A percentile compares a stretch with the other conserved stretches of the same genome.
These are phyloP conservation scores for Brachyptera putata DNA, from an alignment of 2,888 invertebrate genomes.

Conservation along the genomic window DNA sequence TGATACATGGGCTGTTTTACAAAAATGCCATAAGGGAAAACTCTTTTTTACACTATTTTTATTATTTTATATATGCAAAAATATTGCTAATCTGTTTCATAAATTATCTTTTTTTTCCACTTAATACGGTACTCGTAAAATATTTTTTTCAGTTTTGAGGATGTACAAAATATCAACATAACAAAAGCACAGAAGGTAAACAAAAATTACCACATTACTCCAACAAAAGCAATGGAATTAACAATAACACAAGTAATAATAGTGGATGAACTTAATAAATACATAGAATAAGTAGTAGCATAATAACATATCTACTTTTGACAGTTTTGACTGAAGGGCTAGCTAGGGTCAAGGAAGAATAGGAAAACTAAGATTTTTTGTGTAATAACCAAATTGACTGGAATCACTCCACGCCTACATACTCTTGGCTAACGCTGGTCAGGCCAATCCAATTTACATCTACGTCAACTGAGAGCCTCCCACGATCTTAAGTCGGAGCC, in stretches of 20 bases:
- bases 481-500: not conserved
- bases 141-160: constrained; percentile 31
- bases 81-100: constrained; percentile 45
- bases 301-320: not conserved
- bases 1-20: constrained; percentile 47
- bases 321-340: constrained; percentile 1
- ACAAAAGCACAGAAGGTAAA: constrained; percentile 33
- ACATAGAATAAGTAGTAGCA: not conserved
- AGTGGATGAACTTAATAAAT: not conserved
- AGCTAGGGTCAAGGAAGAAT: not conserved
- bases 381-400: too few relatives aligned
- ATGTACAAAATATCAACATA: constrained; percentile 31
- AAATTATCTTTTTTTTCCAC: constrained; percentile 30
- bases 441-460: too few relatives aligned
- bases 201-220: constrained; percentile 16
- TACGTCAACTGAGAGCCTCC: too few relatives aligned
- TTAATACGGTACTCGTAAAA: constrained; percentile 28
- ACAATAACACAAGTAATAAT: not conserved
- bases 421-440: too few relatives aligned
- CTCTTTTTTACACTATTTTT: constrained; percentile 31
- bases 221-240: constrained; percentile 16
- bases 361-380: too few relatives aligned
- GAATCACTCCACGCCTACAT: too few relatives aligned
- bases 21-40: constrained; percentile 31
- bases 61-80: constrained; percentile 45